phyloP scores from a whole-genome alignment of 2,797 vertebrate species.

The Falco peregrinus region DNA sequence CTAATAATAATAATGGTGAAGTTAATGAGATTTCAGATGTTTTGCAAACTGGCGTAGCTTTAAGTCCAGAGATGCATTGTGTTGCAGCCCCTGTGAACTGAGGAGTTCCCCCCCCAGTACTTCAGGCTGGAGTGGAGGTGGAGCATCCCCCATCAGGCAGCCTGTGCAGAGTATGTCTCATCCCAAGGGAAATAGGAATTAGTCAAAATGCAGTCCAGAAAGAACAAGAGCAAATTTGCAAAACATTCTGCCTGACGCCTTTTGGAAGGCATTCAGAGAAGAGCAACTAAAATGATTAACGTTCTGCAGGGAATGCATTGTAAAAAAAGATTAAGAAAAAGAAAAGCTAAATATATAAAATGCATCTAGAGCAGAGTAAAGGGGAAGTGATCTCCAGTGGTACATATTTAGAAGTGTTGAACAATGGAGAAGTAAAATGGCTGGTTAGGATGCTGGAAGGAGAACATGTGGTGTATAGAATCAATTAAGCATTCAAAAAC shows the following conservation, averaged over 20 bases:
- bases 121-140: not conserved
- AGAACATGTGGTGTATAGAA: not conserved
- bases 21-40: slow-evolving; percentile 54
- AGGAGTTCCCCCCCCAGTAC: not conserved
- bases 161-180: not conserved
- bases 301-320: slow-evolving; percentile 40
- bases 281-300: slow-evolving; percentile 46
- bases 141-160: not conserved
- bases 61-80: not conserved
- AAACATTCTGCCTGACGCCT: not conserved
- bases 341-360: slow-evolving; percentile 31
- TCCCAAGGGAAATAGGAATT: not conserved
- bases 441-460: not conserved
- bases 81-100: not conserved
- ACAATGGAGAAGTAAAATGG: not conserved
- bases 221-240: slow-evolving; percentile 7
- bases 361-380: slow-evolving; percentile 4
- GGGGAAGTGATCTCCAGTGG: not conserved
- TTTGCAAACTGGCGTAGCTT: not conserved
- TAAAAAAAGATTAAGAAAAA: slow-evolving; percentile 39
- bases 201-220: slow-evolving; percentile 22
- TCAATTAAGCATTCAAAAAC: not conserved
- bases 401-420: slow-evolving; percentile 4
- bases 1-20: slow-evolving; percentile 37
- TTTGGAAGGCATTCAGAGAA: slow-evolving; percentile 53